Conservation (phyloP, 2,888 invertebrate genomes). For the Clostera curtula region DNA sequence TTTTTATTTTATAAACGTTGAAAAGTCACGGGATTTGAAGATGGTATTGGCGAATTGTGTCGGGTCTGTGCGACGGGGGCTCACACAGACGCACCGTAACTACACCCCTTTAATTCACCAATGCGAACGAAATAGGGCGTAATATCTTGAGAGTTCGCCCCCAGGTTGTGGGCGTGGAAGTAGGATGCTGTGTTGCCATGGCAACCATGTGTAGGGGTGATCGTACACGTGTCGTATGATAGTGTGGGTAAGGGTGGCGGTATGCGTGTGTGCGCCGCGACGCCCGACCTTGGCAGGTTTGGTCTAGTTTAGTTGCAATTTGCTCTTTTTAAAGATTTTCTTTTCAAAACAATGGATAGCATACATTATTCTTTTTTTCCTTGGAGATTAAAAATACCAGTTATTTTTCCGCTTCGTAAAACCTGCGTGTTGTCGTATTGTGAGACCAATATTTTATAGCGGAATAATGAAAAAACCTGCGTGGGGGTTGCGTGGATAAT, state of each 20-base stretch:
- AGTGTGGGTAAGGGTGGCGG: slow-evolving; percentile 45
- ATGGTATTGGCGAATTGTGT: slow-evolving; percentile 50
- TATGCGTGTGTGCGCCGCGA: slow-evolving; percentile 25
- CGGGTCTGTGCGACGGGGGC: slow-evolving; percentile 33
- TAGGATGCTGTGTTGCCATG: slow-evolving; percentile 78
- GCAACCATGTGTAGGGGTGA: slow-evolving; percentile 70
- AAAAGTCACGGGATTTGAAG: slow-evolving; percentile 26
- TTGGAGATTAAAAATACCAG: no score
- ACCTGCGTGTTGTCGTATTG: no score
- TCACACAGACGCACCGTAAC: slow-evolving; percentile 48
- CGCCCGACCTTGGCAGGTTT: slow-evolving; percentile 64
- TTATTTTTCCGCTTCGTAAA: no score
- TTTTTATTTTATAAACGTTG: slow-evolving; percentile 29
- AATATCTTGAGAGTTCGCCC: slow-evolving; percentile 72
- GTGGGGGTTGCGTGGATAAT: no score
- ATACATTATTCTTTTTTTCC: no score
- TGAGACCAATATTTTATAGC: no score
- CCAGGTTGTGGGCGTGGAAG: slow-evolving; percentile 75
- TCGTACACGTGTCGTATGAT: slow-evolving; percentile 41
- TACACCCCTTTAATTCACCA: slow-evolving; percentile 71
- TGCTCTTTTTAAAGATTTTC: slow-evolving; percentile 13
- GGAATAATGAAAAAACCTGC: no score
- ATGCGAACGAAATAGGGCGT: slow-evolving; percentile 71
- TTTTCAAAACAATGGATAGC: slow-evolving; percentile 6
- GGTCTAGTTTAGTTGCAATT: slow-evolving; percentile 47